Percentiles rank a stretch among this genome's conserved stretches.
These are phyloP conservation scores for Rhizomys pruinosus DNA, from an alignment of 2,113 vertebrate species.

Conservation along the genomic window DNA sequence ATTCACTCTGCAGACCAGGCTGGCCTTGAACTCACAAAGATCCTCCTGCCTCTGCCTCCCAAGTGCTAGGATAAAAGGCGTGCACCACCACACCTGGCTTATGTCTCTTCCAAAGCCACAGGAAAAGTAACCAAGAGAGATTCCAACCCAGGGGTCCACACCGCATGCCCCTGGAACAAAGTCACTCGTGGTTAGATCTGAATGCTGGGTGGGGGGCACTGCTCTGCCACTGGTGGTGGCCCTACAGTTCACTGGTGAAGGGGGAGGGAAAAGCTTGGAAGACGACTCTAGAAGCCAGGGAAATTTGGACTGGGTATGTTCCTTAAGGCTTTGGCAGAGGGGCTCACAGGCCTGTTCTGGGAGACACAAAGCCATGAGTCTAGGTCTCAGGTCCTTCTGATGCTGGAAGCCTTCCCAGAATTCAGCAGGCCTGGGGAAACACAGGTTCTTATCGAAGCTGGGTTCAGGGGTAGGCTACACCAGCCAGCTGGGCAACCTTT, in stretches of 20 bases:
- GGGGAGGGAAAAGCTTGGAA: not conserved
- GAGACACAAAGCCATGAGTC: not conserved
- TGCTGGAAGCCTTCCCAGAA: not conserved
- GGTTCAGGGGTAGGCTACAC: not conserved
- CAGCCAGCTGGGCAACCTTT: not conserved
- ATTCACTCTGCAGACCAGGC: too few species aligned
- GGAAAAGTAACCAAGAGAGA: not conserved
- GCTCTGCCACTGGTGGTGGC: not conserved
- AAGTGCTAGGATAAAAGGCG: too few species aligned
- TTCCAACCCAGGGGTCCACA: not conserved
- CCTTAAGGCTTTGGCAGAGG: not conserved
- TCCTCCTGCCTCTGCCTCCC: too few species aligned
- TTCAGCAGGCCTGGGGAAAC: not conserved
- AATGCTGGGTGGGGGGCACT: not conserved
- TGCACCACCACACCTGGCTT: too few species aligned
- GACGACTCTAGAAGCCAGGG: not conserved
- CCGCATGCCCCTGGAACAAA: accelerated
- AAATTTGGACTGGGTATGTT: not conserved
- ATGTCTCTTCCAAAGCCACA: too few species aligned
- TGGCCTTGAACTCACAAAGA: too few species aligned
- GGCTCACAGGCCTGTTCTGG: not conserved
- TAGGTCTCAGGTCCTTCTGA: not conserved
- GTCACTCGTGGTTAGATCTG: not conserved
- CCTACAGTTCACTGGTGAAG: too few species aligned
- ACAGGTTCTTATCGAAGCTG: accelerated